Percentiles rank a stretch among this genome's conserved stretches.
Evolutionary conservation across 92 coral and sea anemone genomes (phyloP).

Genomic region (Phymanthus crucifer): DNA sequence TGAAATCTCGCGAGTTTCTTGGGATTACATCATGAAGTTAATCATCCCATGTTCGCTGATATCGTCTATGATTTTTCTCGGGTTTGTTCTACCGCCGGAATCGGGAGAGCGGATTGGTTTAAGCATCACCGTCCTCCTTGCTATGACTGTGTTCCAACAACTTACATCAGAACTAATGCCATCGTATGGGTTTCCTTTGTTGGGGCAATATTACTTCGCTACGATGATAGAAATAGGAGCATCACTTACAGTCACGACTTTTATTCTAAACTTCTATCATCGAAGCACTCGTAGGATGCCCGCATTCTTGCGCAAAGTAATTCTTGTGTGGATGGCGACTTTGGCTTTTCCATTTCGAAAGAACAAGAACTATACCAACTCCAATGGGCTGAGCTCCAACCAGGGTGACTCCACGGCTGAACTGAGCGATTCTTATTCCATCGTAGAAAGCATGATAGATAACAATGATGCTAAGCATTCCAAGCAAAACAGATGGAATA

Average conservation of each 20-base stretch:
- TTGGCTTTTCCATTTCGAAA: conserved; percentile 64
- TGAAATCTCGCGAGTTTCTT: conserved; percentile 62
- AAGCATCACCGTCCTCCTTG: conserved; percentile 91
- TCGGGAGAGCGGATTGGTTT: conserved; percentile 95
- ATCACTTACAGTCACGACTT: conserved; percentile 81
- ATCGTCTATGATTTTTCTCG: conserved; percentile 93
- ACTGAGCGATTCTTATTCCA: conserved; percentile 11
- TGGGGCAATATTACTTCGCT: conserved; percentile 95
- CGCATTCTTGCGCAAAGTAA: conserved; percentile 56
- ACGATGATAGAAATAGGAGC: conserved; percentile 88
- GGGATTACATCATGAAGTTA: conserved; percentile 82
- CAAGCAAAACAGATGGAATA: conserved; percentile 7
- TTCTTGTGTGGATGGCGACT: conserved; percentile 81
- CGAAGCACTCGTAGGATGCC: conserved; percentile 97
- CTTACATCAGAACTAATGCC: conserved; percentile 96
- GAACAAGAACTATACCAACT: background rate
- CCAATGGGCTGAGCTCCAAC: background rate
- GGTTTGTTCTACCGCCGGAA: conserved; percentile 89
- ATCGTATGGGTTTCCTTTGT: conserved; percentile 85
- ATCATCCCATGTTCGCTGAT: conserved; percentile 94
- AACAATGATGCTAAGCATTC: conserved; percentile 3
- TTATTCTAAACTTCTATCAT: conserved; percentile 88
- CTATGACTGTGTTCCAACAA: conserved; percentile 97
- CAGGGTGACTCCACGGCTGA: conserved; percentile 17
- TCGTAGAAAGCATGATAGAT: conserved; percentile 22